A percentile compares a stretch with the other conserved stretches of the same genome.
These are phyloP conservation scores for Psephotus haematonotus DNA, from an alignment of 2,113 vertebrate species.

Conservation along the genomic window DNA sequence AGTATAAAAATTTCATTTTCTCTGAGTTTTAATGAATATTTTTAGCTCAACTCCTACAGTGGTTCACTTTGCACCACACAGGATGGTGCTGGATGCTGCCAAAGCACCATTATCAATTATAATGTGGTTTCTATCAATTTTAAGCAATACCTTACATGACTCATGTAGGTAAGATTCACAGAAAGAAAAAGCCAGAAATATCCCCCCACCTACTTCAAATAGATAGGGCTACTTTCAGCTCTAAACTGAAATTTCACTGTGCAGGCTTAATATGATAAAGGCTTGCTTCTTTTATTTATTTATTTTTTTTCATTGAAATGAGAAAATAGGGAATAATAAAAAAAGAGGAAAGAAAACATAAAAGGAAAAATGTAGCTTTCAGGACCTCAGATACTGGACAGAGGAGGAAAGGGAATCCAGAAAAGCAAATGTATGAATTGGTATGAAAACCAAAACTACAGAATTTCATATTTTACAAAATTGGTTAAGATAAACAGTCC, in stretches of 20 bases:
- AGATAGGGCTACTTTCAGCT: conserved; percentile 43
- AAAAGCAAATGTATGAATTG: neutral
- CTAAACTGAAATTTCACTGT: conserved; percentile 60
- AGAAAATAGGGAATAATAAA: neutral
- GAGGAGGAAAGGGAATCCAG: neutral
- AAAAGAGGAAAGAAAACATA: neutral
- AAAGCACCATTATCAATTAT: conserved; percentile 67
- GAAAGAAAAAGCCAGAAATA: conserved; percentile 30
- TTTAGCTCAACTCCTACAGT: conserved; percentile 63
- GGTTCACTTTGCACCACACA: conserved; percentile 48
- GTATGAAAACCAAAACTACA: conserved; percentile 47
- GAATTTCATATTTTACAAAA: conserved; percentile 20
- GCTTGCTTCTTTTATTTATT: neutral
- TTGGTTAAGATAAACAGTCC: conserved; percentile 46
- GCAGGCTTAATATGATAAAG: conserved; percentile 33
- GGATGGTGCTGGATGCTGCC: conserved; percentile 61
- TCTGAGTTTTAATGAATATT: conserved; percentile 71
- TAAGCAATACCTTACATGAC: conserved; percentile 40
- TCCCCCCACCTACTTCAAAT: neutral
- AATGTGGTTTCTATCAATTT: conserved; percentile 53
- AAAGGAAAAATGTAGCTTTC: conserved; percentile 12
- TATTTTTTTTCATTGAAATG: neutral
- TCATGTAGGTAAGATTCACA: conserved; percentile 41
- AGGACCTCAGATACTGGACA: neutral
- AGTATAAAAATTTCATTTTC: conserved; percentile 72